Base-by-base conservation (phyloP, 2,888 invertebrate genomes). In the Lamellibrachia columna region DNA sequence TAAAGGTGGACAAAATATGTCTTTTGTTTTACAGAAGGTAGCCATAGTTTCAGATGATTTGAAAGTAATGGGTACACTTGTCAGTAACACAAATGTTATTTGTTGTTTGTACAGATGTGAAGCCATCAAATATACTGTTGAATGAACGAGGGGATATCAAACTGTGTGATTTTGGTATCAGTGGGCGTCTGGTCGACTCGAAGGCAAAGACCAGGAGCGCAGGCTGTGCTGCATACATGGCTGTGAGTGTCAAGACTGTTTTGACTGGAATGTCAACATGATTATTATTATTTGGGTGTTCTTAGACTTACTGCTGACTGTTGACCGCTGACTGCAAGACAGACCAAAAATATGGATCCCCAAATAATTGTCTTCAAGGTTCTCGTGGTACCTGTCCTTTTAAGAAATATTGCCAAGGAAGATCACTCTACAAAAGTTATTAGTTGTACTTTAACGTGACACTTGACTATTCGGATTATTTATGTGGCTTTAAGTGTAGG, bases 151-250 rank as follows among this genome's bases (percentile, higher is more conserved):
- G 99, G 52, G 98, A 98, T 95, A 98, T 99, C 9, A 99, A 99
- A 97, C 97, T 99, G 75, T 99, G 99, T 97, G 99, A 99, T 97
- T 99, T 99, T 97, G 99, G 99, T 94, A 99, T 99, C 96, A 99
- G 99, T 96, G 99, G 99, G 52, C 98, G 99, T 93, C 97, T 99
- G 93, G 99, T 99, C 75, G 99, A 99, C 97, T 99, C 99, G 92
- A 99, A 99, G 97, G 99, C 99, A 3, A 99, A 98, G 97, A 99
- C 99, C 52, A 97, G 99, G 96, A 99, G 98, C 96, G 99, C 96
- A n/a, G 99, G 99, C 90, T 99, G 99, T 97, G 99, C 99, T n/a
- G 99, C 99, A 1, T 99, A 99, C 95, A 99, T 99, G 99, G 99
- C 99, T 95, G 99, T 99, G 96, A 97, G 98, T 40, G 40, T 40